Base-by-base conservation (phyloP, 2,113 vertebrate species). In the Percina caprodes region DNA sequence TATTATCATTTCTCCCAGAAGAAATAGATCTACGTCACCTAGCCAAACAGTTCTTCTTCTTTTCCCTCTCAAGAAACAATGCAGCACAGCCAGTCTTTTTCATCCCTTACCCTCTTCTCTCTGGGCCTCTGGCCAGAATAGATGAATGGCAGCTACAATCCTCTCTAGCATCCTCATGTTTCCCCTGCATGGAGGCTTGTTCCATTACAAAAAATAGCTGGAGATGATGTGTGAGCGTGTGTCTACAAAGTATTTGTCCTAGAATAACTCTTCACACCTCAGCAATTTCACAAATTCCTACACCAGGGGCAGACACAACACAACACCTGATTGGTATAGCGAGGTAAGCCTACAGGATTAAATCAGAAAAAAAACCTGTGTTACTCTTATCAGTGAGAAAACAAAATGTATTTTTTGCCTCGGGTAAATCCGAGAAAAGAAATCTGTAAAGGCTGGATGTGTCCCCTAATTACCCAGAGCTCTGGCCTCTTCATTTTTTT, bases 111-210 rank as follows among this genome's bases (percentile, higher is more conserved):
- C 61, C 46, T 30, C 18, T 60, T 52, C 61, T 83, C 80, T 84
- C 83, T 83, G 76, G 84, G 90, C 84, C 63, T 46, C 24, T 30
- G 77, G 83, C 90, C 86, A 91, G 77, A 66, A 0, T 55, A 78
- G 84, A 90, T 89, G 88, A 92, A 88, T 89, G 86, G 81, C 91
- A 88, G 84, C 77, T 82, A 74, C 78, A 77, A 75, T 67, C 60
- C 45, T 87, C 65, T 80, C 80, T 15, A 81, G 75, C 85, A 73
- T 84, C 74, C 76, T 74, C 82, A 75, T 84, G 75, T 86, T 85
- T 75, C 69, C 79, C 59, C 80, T 65, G 77, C 82, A 85, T 74
- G 80, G 74, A 85, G 49, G 30, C 78, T 92, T 88, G 77, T 89
- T 92, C 83, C 84, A 88, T 88, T 82, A 87, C 77, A 84, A 80